phyloP scores from a whole-genome alignment of 2,797 vertebrate species.

The Pantherophis vulpinus region DNA sequence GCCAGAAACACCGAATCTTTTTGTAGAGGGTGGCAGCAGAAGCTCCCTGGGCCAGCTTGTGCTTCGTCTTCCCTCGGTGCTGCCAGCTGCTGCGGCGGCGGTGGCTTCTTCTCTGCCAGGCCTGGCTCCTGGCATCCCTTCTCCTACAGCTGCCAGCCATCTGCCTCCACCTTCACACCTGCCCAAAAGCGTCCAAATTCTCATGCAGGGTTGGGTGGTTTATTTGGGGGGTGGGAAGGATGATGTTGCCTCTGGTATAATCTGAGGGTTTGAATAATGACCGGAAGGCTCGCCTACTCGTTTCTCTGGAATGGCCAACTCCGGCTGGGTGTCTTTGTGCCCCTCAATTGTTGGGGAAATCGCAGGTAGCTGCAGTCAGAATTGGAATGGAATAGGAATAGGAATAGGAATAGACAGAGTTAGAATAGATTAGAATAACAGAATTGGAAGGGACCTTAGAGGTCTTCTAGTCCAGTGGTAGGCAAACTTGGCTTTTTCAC shows the following conservation, averaged over 20 bases:
- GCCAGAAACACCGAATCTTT: neutral
- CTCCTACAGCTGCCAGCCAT: neutral
- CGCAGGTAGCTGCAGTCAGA: accelerated
- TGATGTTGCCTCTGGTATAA: neutral
- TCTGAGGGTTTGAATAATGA: neutral
- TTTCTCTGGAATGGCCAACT: neutral
- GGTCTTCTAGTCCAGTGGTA: too few relatives aligned
- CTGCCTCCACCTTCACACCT: neutral
- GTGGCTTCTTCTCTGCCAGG: neutral
- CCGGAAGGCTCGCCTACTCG: neutral
- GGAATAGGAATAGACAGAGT: too few relatives aligned
- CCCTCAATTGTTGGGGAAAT: neutral
- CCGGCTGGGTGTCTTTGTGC: neutral
- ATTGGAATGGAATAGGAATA: too few relatives aligned
- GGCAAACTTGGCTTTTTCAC: too few relatives aligned
- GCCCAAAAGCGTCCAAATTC: neutral
- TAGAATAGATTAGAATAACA: too few relatives aligned
- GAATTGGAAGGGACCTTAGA: too few relatives aligned
- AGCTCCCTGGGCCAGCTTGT: neutral
- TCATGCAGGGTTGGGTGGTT: neutral
- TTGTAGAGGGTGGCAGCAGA: neutral
- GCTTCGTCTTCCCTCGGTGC: neutral
- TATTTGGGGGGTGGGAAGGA: neutral
- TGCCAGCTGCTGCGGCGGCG: neutral
- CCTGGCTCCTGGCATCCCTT: neutral